Evolutionary conservation across 2,888 invertebrate species (phyloP).

Genomic region (Eledona agricola): DNA sequence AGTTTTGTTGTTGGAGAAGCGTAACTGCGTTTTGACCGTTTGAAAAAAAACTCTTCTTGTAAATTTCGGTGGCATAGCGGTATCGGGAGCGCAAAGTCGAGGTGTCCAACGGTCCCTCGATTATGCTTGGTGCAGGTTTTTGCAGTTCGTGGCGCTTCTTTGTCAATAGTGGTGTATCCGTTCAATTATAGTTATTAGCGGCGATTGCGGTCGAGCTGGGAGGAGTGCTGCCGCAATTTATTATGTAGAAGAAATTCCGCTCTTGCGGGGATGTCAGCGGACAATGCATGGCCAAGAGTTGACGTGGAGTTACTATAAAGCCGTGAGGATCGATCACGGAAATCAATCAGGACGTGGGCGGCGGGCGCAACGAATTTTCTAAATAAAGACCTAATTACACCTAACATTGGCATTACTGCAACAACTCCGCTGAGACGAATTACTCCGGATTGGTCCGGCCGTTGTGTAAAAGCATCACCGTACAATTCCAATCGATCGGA

Average conservation of each 20-base stretch:
- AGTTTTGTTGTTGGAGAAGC: too few species aligned
- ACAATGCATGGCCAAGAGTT: conserved; percentile 1
- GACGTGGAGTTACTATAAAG: too few species aligned
- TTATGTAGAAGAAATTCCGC: conserved; percentile 17
- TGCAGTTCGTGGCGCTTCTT: neutral
- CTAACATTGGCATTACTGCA: conserved; percentile 43
- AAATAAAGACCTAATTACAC: conserved; percentile 49
- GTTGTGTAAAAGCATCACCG: conserved; percentile 22
- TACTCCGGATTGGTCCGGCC: conserved; percentile 32
- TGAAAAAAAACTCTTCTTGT: too few species aligned
- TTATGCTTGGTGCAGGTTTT: too few species aligned
- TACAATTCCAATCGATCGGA: conserved; percentile 23
- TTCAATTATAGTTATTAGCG: conserved; percentile 18
- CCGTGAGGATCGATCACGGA: conserved; percentile 48
- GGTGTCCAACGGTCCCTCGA: too few species aligned
- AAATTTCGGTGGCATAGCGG: too few species aligned
- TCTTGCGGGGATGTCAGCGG: conserved; percentile 10
- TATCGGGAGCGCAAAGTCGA: too few species aligned
- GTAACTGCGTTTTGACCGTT: too few species aligned
- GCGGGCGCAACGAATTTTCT: conserved; percentile 45
- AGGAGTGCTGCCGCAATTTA: conserved; percentile 7
- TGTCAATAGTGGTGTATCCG: conserved; percentile 5
- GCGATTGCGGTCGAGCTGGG: conserved; percentile 10
- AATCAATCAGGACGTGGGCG: conserved; percentile 50
- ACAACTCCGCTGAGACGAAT: conserved; percentile 39